Evolutionary conservation across 2,113 vertebrate genomes (phyloP).

Genomic region (Cyanocitta stelleri): DNA sequence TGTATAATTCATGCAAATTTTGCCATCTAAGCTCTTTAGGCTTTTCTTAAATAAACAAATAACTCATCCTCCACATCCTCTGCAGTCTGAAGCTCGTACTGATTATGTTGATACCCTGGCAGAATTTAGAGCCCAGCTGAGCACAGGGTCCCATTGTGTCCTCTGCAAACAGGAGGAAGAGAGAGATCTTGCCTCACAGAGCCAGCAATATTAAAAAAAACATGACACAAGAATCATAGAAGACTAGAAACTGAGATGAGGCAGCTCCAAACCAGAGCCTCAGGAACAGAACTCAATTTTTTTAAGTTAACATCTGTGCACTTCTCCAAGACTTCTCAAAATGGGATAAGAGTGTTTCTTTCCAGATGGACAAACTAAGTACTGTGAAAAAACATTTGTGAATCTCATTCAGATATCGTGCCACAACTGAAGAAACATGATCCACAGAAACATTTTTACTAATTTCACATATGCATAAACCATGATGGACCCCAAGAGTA

Average conservation of each 20-base stretch:
- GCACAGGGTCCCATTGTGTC: background rate
- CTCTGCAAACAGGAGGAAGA: background rate
- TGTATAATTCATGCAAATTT: background rate
- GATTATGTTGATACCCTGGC: background rate
- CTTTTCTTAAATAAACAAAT: slow-evolving; percentile 24
- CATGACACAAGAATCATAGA: background rate
- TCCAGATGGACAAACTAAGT: background rate
- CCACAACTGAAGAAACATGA: background rate
- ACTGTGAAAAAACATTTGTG: background rate
- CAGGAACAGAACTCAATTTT: background rate
- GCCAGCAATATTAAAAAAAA: background rate
- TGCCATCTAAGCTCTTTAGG: background rate
- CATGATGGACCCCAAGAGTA: background rate
- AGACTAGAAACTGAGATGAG: background rate
- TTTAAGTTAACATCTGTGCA: background rate
- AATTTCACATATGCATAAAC: background rate
- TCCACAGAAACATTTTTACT: background rate
- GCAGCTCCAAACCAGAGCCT: background rate
- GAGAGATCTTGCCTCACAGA: background rate
- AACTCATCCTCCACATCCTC: background rate
- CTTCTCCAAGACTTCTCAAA: background rate
- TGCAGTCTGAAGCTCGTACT: background rate
- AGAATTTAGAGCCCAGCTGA: background rate
- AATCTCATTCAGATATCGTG: background rate
- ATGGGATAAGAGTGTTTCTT: background rate